These are phyloP conservation scores for Erannis defoliaria DNA, from an alignment of 2,888 invertebrate species.

Conservation along the genomic window DNA sequence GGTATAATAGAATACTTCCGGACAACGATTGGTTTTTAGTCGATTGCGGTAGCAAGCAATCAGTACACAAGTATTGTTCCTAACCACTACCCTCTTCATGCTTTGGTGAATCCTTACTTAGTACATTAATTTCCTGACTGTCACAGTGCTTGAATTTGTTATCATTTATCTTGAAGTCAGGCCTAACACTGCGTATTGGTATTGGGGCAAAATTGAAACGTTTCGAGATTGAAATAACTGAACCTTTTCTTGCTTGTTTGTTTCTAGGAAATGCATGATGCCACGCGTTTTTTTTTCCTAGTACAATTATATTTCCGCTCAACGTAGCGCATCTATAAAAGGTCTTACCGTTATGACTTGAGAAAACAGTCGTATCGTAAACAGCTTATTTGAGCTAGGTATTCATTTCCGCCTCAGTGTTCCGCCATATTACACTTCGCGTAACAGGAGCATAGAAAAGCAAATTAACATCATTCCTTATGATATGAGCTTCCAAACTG, in stretches of 20 bases:
- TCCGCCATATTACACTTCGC: too few species aligned
- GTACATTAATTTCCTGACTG: constrained; percentile 2
- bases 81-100: not conserved
- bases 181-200: too few species aligned
- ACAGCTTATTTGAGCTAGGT: too few species aligned
- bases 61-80: not conserved
- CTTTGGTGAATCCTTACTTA: not conserved
- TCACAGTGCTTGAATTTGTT: not conserved
- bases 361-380: too few species aligned
- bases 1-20: not conserved
- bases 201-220: not conserved
- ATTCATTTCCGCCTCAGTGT: too few species aligned
- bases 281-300: not conserved
- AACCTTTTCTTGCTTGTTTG: not conserved
- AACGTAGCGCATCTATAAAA: not conserved
- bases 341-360: not conserved
- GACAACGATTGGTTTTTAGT: constrained; percentile 2
- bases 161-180: not conserved
- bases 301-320: not conserved
- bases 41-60: not conserved
- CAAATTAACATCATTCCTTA: too few species aligned
- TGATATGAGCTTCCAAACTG: too few species aligned
- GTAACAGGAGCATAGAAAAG: too few species aligned
- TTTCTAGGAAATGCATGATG: not conserved
- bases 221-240: not conserved